These are phyloP conservation scores for Troglohyphantes excavatus DNA, from an alignment of 2,888 invertebrate species.

Conservation along the genomic window DNA sequence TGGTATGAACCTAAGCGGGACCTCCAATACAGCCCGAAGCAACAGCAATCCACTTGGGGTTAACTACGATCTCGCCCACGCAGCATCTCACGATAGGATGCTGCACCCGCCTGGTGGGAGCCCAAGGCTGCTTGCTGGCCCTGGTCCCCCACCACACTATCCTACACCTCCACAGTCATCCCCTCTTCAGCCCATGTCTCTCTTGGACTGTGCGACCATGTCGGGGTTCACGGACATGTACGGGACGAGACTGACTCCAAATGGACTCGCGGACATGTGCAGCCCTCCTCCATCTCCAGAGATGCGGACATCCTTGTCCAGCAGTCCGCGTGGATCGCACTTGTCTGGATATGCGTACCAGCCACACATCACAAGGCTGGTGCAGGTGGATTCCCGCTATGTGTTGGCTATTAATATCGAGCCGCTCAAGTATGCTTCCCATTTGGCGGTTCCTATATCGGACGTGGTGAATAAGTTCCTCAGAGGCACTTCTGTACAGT, in stretches of 20 bases:
- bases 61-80: slow-evolving; percentile 50
- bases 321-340: slow-evolving; percentile 68
- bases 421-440: slow-evolving; percentile 65
- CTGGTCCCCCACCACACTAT: slow-evolving; percentile 77
- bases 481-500: slow-evolving; percentile 77
- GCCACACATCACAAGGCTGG: slow-evolving; percentile 68
- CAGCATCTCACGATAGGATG: slow-evolving; percentile 50
- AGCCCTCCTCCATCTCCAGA: slow-evolving; percentile 78
- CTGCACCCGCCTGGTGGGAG: slow-evolving; percentile 67
- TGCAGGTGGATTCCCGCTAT: slow-evolving; percentile 65
- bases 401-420: slow-evolving; percentile 73
- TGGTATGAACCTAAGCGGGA: slow-evolving; percentile 52
- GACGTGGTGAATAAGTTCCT: slow-evolving; percentile 79
- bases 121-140: slow-evolving; percentile 63
- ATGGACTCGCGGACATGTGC: slow-evolving; percentile 70
- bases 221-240: slow-evolving; percentile 67
- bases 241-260: slow-evolving; percentile 60
- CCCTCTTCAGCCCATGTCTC: slow-evolving; percentile 73
- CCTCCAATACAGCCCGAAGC: slow-evolving; percentile 49
- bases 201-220: slow-evolving; percentile 61
- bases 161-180: slow-evolving; percentile 79
- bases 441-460: slow-evolving; percentile 76
- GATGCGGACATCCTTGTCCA: slow-evolving; percentile 65
- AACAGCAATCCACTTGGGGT: slow-evolving; percentile 49
- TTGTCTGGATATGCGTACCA: slow-evolving; percentile 61